phyloP scores from a whole-genome alignment of 2,113 vertebrate genomes.

The Raja brachyura region DNA sequence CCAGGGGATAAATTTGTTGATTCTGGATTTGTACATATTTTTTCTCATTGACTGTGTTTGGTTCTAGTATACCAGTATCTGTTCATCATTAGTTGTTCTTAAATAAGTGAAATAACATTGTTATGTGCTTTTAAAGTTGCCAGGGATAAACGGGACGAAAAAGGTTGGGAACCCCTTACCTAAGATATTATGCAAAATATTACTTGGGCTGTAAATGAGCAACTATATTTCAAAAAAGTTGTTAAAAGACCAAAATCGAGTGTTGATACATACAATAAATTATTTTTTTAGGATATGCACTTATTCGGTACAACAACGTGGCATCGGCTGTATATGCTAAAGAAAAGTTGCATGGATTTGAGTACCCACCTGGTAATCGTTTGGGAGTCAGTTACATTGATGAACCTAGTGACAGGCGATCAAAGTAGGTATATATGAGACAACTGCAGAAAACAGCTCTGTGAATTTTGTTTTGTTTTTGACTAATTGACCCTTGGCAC shows the following conservation, averaged over 20 bases:
- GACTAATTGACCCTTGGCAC: background rate
- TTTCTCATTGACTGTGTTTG: too few relatives aligned
- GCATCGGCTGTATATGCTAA: constrained; percentile 92
- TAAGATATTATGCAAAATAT: too few relatives aligned
- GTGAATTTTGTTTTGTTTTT: background rate
- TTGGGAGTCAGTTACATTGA: constrained; percentile 75
- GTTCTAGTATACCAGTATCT: too few relatives aligned
- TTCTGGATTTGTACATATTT: too few relatives aligned
- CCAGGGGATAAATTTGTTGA: too few relatives aligned
- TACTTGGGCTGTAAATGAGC: background rate
- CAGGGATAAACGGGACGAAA: too few relatives aligned
- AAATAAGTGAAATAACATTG: too few relatives aligned
- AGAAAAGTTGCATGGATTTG: constrained; percentile 87
- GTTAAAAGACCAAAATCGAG: background rate
- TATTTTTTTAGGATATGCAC: constrained; percentile 65
- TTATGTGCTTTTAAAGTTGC: too few relatives aligned
- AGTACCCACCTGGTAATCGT: constrained; percentile 90
- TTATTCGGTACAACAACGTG: constrained; percentile 85
- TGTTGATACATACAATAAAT: background rate
- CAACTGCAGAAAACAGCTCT: background rate
- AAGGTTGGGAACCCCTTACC: too few relatives aligned
- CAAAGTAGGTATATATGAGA: constrained; percentile 62
- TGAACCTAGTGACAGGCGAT: constrained; percentile 65
- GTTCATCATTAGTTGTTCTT: too few relatives aligned
- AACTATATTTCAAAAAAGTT: background rate